Percentiles rank a stretch among this genome's conserved stretches.
These are phyloP conservation scores for Triplophysa dalaica DNA, from an alignment of 2,113 vertebrate genomes.

Conservation along the genomic window DNA sequence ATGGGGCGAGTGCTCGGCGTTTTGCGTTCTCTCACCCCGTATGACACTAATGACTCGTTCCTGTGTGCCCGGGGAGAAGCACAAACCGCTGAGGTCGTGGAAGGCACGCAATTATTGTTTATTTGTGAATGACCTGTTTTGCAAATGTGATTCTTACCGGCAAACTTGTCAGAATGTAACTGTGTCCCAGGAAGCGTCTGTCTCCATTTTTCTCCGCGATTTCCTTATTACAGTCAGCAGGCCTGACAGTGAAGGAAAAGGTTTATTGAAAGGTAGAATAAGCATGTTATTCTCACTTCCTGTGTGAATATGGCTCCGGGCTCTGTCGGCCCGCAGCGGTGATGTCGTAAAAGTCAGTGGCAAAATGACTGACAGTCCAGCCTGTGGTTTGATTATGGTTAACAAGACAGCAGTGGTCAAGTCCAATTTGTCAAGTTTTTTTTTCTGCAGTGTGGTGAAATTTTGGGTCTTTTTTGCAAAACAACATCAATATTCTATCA, in stretches of 20 bases:
- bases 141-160: conserved; percentile 24
- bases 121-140: conserved; percentile 41
- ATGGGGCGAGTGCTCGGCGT: conserved; percentile 18
- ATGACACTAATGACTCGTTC: conserved; percentile 47
- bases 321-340: background rate
- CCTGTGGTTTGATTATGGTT: conserved; percentile 22
- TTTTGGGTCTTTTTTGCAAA: conserved; percentile 44
- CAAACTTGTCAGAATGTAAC: conserved; percentile 22
- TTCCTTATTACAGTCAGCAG: background rate
- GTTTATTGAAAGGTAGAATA: background rate
- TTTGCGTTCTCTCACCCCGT: conserved; percentile 40
- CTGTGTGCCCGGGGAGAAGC: conserved; percentile 4
- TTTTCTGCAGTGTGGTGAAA: background rate
- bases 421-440: conserved; percentile 35
- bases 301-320: background rate
- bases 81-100: conserved; percentile 13
- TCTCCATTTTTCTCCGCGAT: background rate
- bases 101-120: conserved; percentile 40
- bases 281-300: background rate
- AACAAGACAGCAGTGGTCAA: conserved; percentile 47
- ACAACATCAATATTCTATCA: conserved; percentile 50
- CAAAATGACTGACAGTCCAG: conserved; percentile 19
- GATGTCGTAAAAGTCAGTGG: background rate
- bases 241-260: conserved; percentile 3
- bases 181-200: background rate